Conservation (phyloP, 2,113 vertebrate species). For the Coreoperca whiteheadi region DNA sequence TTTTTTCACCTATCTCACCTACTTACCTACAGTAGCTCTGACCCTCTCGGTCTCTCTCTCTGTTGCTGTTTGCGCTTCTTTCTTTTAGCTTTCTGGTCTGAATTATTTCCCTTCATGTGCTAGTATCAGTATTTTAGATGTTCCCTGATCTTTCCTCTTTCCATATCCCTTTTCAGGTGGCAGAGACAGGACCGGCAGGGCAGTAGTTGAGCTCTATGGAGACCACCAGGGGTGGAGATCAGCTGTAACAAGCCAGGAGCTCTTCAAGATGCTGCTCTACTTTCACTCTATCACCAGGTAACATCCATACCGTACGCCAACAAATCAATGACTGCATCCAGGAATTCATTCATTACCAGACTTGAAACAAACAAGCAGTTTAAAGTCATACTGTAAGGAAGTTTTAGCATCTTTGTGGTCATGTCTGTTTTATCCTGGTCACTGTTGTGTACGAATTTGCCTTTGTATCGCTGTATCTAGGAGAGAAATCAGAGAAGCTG, state of each 20-base stretch:
- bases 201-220: constrained; percentile 89
- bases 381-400: not conserved
- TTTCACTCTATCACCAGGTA: constrained; percentile 90
- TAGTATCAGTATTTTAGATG: not conserved
- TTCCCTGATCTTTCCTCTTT: not conserved
- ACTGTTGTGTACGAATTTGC: not conserved
- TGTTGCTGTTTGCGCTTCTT: not conserved
- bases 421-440: not conserved
- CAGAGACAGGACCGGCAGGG: constrained; percentile 87
- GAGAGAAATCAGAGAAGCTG: constrained; percentile 82
- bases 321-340: constrained; percentile 1
- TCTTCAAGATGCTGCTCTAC: constrained; percentile 87
- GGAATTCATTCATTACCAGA: not conserved
- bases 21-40: not conserved
- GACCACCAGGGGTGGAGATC: constrained; percentile 84
- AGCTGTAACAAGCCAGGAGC: constrained; percentile 79
- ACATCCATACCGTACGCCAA: not conserved
- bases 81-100: not conserved
- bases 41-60: not conserved
- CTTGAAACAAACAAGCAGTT: not conserved
- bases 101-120: not conserved
- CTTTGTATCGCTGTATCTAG: constrained; percentile 70
- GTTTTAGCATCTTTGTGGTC: not conserved
- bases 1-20: not conserved
- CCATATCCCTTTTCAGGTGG: constrained; percentile 82